Conservation (phyloP, 2,888 invertebrate genomes). For the Chamaedrilus cognettii region DNA sequence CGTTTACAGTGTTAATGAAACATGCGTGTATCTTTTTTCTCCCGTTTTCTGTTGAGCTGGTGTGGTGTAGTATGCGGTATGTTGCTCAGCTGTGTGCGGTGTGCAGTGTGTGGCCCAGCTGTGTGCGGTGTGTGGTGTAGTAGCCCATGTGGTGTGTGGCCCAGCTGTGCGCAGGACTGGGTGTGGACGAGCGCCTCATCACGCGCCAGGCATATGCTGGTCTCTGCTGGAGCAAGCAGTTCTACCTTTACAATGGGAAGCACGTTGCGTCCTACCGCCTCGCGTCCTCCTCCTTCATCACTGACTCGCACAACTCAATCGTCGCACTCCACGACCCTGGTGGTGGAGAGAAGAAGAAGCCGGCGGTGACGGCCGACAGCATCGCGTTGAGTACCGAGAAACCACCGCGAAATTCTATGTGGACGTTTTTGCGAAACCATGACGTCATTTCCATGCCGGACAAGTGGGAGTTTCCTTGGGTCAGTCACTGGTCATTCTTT, state of each 20-base stretch:
- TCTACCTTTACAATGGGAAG: conserved; percentile 51
- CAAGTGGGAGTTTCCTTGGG: conserved; percentile 61
- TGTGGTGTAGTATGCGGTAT: no score
- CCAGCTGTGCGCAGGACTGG: conserved; percentile 19
- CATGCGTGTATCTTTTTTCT: no score
- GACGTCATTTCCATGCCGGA: conserved; percentile 60
- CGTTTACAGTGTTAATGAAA: no score
- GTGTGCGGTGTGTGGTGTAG: no score
- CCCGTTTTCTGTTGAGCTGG: no score
- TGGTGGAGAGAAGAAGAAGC: no score
- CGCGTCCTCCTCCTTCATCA: neutral
- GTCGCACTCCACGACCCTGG: neutral
- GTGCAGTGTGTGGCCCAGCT: no score
- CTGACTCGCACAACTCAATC: neutral
- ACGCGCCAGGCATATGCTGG: conserved; percentile 57
- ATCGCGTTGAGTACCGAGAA: neutral
- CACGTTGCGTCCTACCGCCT: neutral
- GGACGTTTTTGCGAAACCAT: conserved; percentile 55
- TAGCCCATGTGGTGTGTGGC: no score
- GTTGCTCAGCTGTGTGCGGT: no score
- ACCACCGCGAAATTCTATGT: conserved; percentile 42
- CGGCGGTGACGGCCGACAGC: neutral
- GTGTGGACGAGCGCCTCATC: conserved; percentile 41
- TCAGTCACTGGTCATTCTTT: conserved; percentile 39
- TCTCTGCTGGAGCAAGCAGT: conserved; percentile 59